These are phyloP conservation scores for Emydoidea blandingii DNA, from an alignment of 2,797 vertebrate species.

Conservation along the genomic window DNA sequence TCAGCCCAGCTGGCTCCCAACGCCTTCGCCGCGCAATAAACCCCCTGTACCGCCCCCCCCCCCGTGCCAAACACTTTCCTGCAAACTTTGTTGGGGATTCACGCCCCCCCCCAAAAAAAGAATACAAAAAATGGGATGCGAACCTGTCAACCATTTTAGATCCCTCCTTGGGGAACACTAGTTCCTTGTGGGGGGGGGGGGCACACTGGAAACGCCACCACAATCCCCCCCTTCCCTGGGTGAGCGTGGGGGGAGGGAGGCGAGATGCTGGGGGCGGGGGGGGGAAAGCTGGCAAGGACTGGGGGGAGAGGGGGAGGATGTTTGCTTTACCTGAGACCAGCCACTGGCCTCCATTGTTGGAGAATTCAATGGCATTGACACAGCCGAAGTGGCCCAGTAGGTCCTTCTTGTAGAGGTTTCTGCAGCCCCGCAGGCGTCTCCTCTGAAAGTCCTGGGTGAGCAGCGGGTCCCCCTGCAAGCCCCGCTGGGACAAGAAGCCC, in stretches of 20 bases:
- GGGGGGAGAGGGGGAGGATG: conserved; percentile 32
- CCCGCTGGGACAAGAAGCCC: conserved; percentile 95
- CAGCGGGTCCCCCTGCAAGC: conserved; percentile 90
- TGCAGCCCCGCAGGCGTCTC: conserved; percentile 92
- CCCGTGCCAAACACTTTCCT: conserved; percentile 53
- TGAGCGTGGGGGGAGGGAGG: conserved; percentile 13
- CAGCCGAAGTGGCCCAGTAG: conserved; percentile 98
- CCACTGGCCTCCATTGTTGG: conserved; percentile 97
- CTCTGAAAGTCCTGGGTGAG: conserved; percentile 97
- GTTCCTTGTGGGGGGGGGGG: neutral
- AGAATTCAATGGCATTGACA: conserved; percentile 99
- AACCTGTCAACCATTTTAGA: conserved; percentile 85
- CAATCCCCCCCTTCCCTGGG: neutral
- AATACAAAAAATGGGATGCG: conserved; percentile 36
- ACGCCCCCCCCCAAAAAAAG: neutral
- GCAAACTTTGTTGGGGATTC: conserved; percentile 74
- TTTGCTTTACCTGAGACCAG: conserved; percentile 94
- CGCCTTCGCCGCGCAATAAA: neutral
- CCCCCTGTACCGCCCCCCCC: neutral
- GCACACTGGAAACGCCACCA: neutral
- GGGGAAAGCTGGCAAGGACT: conserved; percentile 25
- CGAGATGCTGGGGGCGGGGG: neutral
- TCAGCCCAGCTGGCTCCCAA: neutral
- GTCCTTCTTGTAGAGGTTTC: conserved; percentile 96
- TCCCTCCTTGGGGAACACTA: conserved; percentile 62